Conservation (phyloP, 35 echinoderm and acorn worm genomes). For the Ophioderma brevispina region DNA sequence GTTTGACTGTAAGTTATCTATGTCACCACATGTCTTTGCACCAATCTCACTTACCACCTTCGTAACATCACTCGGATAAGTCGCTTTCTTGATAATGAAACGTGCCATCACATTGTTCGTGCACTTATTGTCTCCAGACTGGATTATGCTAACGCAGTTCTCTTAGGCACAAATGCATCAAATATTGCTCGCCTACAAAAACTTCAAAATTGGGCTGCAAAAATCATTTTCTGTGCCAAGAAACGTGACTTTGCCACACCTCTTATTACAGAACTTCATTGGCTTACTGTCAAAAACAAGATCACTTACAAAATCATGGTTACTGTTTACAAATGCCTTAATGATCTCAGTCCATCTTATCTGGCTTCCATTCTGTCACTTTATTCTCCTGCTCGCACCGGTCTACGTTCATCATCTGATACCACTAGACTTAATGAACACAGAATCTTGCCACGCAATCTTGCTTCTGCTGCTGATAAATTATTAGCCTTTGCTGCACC, state of each 20-base stretch:
- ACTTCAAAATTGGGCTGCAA: constrained; percentile 3
- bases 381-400: not conserved
- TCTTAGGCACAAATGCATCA: not conserved
- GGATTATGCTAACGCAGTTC: constrained; percentile 13
- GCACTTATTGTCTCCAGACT: not conserved
- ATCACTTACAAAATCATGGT: not conserved
- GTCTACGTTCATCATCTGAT: not conserved
- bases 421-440: not conserved
- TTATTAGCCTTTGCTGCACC: not conserved
- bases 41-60: not conserved
- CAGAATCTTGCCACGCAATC: not conserved
- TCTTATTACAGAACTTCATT: not conserved
- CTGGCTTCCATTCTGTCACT: not conserved
- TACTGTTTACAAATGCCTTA: not conserved
- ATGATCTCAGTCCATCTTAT: not conserved
- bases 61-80: not conserved
- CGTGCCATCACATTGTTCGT: constrained; percentile 10
- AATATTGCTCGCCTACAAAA: not conserved
- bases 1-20: not conserved
- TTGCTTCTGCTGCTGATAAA: not conserved
- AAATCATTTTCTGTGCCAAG: not conserved
- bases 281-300: not conserved
- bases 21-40: not conserved
- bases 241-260: not conserved
- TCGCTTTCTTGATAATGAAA: not conserved